Evolutionary conservation across 2,797 vertebrate genomes (phyloP).

Genomic region (Halcyon badia): DNA sequence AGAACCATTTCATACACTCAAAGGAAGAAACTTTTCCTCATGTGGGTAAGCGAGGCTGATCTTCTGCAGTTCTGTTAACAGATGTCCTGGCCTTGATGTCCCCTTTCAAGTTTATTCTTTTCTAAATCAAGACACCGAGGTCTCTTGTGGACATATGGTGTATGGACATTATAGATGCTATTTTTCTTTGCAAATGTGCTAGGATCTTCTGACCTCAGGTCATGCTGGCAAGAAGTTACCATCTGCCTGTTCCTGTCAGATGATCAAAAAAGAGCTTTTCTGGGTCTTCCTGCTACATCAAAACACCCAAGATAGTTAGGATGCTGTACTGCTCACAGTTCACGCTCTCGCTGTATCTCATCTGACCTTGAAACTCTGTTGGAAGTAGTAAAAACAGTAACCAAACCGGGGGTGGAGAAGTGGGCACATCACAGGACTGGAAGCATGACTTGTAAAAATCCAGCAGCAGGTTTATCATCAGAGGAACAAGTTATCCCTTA

Average conservation of each 20-base stretch:
- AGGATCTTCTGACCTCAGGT: conserved; percentile 46
- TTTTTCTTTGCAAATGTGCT: not conserved
- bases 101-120: conserved; percentile 55
- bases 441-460: not conserved
- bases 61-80: conserved; percentile 31
- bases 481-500: not conserved
- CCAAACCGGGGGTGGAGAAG: not conserved
- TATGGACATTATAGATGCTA: not conserved
- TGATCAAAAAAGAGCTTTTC: not conserved
- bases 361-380: conserved; percentile 57
- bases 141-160: conserved; percentile 26
- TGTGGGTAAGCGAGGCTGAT: not conserved
- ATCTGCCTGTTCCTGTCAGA: conserved; percentile 35
- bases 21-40: not conserved
- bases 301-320: not conserved
- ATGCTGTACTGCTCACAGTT: not conserved
- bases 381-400: conserved; percentile 19
- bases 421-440: not conserved
- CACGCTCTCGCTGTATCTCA: not conserved
- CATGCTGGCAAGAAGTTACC: conserved; percentile 44
- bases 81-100: conserved; percentile 9
- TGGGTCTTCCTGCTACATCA: not conserved
- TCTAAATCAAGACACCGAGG: conserved; percentile 23
- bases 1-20: not conserved
- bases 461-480: not conserved